Evolutionary conservation across 2,888 invertebrate species (phyloP), one percentile per base, ranked within the genome.

Genomic region (Temnothorax rugatulus): DNA sequence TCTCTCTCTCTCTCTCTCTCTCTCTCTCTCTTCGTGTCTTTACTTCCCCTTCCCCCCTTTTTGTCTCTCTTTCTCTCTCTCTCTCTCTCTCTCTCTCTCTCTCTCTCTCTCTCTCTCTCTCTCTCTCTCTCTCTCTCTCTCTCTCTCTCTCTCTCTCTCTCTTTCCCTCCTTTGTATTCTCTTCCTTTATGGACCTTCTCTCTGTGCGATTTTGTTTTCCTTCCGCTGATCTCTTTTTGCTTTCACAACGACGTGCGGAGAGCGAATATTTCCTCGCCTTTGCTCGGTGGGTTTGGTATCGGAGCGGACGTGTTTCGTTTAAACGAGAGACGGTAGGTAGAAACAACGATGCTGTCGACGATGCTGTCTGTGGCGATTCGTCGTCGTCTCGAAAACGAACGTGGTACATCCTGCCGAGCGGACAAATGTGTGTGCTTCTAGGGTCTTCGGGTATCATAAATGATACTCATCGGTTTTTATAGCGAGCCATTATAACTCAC

Each of bases 261-360:
- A 38, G 82, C 83, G 81, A 81, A 71, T 81, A 81, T 71, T 81
- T 81, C 81, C 81, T 69, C 63, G 79, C 83, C 83, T 83, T 83
- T 79, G 59, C 77, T 68, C 83, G 41, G 25, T 44, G 34, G 66
- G 44, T 54, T n/a, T 15, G 11, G 59, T 73, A 61, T 79, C 71
- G 57, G 63, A 9, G 38, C 75, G 76, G 25, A 59, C 47, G 73
- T 79, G 77, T 81, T 81, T 83, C 81, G 61, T 69, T 69, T 59
- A 68, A 83, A 57, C 68, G 76, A 82, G 75, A 50, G 66, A 57
- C 63, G 34, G 52, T 54, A 52, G 66, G 41, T 74, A 41, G 73
- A 41, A 54, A 77, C 77, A 68, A 57, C 69, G 54, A 44, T 41
- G 47, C 41, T 38, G 76, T 52, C 76, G 38, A 50, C 63, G 63